Percentiles rank a stretch among this genome's conserved stretches.
phyloP scores from a whole-genome alignment of 2,888 invertebrate genomes.

The Boloria selene region DNA sequence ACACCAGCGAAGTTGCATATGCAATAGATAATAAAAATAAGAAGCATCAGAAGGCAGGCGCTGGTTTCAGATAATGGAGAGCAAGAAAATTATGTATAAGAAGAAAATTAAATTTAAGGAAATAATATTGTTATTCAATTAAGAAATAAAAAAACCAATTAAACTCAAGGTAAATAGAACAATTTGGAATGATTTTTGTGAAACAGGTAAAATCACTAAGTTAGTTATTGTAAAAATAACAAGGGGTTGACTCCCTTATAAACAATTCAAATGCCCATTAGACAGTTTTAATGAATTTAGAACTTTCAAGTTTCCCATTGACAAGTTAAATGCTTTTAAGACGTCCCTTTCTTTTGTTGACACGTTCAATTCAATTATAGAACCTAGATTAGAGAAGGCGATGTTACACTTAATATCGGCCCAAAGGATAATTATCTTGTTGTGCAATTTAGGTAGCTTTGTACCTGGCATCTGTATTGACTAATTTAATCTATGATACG shows the following conservation, averaged over 20 bases:
- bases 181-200: background rate
- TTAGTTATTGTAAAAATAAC: conserved; percentile 15
- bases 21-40: no score
- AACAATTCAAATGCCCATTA: conserved; percentile 34
- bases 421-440: no score
- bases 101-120: no score
- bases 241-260: conserved; percentile 26
- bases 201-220: conserved; percentile 9
- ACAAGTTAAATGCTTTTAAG: conserved; percentile 8
- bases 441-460: no score
- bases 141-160: background rate
- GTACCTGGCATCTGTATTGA: no score
- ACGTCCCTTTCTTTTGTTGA: conserved; percentile 13
- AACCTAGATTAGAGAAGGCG: background rate
- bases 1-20: no score
- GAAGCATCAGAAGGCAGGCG: no score
- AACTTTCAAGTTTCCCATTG: conserved; percentile 26
- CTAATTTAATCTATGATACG: no score
- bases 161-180: background rate
- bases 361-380: conserved; percentile 2
- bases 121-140: no score
- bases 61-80: no score
- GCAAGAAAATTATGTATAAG: no score
- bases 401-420: no score
- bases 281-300: conserved; percentile 31